Percentiles rank a stretch among this genome's conserved stretches.
Conservation (phyloP, 2,888 invertebrate species). For the Bombylius discolor region DNA sequence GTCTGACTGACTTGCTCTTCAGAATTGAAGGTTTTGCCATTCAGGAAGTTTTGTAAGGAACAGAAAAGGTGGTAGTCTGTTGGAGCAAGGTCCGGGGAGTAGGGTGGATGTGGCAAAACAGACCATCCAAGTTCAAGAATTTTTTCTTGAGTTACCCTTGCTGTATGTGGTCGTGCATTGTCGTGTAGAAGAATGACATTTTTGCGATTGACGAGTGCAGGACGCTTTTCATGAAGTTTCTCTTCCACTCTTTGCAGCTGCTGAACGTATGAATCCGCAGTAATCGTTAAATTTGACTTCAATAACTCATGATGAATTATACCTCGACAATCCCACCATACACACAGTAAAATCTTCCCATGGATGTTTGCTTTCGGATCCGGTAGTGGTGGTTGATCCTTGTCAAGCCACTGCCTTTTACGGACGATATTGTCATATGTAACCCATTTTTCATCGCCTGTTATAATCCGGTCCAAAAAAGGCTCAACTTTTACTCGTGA, state of each 20-base stretch:
- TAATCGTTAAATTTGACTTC: background rate
- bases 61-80: background rate
- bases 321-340: background rate
- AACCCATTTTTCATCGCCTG: background rate
- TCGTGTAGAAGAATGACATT: background rate
- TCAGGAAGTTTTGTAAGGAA: background rate
- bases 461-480: background rate
- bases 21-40: background rate
- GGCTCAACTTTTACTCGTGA: background rate
- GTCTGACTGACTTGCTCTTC: background rate
- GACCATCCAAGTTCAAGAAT: background rate
- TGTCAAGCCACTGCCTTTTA: too few relatives aligned
- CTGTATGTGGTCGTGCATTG: background rate
- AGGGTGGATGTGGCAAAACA: background rate
- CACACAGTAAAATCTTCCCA: background rate
- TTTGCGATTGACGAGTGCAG: conserved; percentile 1
- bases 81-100: background rate
- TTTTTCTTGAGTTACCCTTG: background rate
- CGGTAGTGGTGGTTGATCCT: background rate
- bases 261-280: background rate
- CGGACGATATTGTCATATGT: background rate
- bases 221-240: background rate
- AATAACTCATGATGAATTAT: background rate
- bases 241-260: background rate
- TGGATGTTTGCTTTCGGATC: background rate